Evolutionary conservation across 1,140 invertebrate species (phyloP), one percentile per base, ranked within the genome.

Genomic region (Drosophila athabasca): DNA sequence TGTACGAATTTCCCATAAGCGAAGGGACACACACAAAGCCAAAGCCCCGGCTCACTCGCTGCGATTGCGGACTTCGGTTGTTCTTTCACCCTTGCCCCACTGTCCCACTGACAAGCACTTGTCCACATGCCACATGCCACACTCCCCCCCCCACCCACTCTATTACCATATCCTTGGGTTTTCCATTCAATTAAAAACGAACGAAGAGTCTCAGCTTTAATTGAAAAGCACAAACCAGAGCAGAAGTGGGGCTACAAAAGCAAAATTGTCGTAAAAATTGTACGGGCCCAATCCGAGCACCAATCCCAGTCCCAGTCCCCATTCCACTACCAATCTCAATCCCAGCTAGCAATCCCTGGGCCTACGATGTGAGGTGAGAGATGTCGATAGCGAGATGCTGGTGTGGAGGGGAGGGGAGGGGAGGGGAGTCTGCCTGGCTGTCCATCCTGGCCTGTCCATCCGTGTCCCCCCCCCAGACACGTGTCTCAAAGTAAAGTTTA

Each of bases 401-500:
- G 61, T 24, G 35, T 1, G 35, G 11, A 13, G 35, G 9, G 35
- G 9, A 39, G 3, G n/a, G n/a, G 61, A 29, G 35, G 3, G 35
- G 11, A 13, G 35, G 9, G 35, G 9, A 39, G 3, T 39, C 35
- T 39, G 35, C 9, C 35, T 4, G 35, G n/a, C 17, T 19, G 17
- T 19, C 17, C 17, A 19, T 19, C 11, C 35, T 5, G 35, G 17
- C 17, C 17, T 19, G 55, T 50, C 57, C 65, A 65, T 17, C 46
- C 26, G 2, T 29, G 22, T 29, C 65, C 60, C 17, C 65, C 60
- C 17, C 49, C 49, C 77, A 73, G 82, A 87, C 82, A 88, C 82
- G 82, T 87, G 83, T 82, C 83, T 76, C 69, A 82, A 62, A 87
- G 83, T 88, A 87, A 84, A 88, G 66, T 87, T 87, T 87, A 87